These are phyloP conservation scores for Odontomachus brunneus DNA, from an alignment of 1,140 invertebrate genomes.

Conservation along the genomic window DNA sequence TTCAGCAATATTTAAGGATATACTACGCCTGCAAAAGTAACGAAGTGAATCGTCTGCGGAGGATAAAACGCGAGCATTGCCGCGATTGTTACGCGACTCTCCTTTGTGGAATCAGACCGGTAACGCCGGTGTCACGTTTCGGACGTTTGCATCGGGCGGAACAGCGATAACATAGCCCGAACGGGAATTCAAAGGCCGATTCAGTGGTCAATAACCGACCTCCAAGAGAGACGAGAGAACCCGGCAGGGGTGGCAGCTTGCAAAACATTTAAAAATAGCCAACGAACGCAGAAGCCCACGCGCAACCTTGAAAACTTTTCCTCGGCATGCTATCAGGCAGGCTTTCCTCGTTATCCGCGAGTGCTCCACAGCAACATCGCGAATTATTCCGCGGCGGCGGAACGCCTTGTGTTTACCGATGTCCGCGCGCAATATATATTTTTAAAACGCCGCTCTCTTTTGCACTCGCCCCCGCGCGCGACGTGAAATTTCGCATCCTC, in stretches of 20 bases:
- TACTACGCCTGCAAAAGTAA: constrained; percentile 20
- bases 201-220: constrained; percentile 73
- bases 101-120: constrained; percentile 20
- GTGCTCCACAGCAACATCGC: neutral
- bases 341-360: neutral
- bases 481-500: constrained; percentile 16
- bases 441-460: neutral
- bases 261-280: constrained; percentile 74
- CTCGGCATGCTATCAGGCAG: neutral
- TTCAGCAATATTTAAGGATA: constrained; percentile 5
- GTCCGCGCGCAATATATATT: constrained; percentile 7
- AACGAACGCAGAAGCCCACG: constrained; percentile 53
- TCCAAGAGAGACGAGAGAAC: constrained; percentile 50
- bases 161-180: constrained; percentile 35
- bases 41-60: constrained; percentile 22
- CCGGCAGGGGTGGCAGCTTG: constrained; percentile 43
- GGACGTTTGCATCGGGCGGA: constrained; percentile 9
- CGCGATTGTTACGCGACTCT: constrained; percentile 36
- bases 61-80: constrained; percentile 12
- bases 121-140: constrained; percentile 7
- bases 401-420: neutral
- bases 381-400: constrained; percentile 1
- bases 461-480: too few species aligned
- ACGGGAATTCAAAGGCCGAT: constrained; percentile 62
- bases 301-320: constrained; percentile 67